These are phyloP conservation scores for Pseudomugil tenellus DNA, from an alignment of 2,797 vertebrate genomes.

Conservation along the genomic window DNA sequence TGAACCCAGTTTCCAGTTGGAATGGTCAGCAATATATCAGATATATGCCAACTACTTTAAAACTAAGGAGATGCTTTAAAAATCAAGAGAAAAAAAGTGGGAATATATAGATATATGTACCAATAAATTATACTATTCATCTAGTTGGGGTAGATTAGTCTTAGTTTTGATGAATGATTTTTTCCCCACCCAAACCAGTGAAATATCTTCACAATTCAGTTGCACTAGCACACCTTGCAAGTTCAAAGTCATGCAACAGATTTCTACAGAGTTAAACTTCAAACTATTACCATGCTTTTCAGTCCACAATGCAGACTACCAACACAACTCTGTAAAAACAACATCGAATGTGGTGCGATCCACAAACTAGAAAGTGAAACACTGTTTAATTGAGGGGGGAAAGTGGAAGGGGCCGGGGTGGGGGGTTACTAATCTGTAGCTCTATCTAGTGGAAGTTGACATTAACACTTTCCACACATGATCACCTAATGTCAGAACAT, in stretches of 20 bases:
- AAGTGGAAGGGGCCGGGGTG: conserved; percentile 49
- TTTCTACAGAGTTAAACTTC: conserved; percentile 71
- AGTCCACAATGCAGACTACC: conserved; percentile 58
- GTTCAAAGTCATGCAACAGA: conserved; percentile 78
- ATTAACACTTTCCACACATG: conserved; percentile 51
- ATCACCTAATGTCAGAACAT: conserved; percentile 50
- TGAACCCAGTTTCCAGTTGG: conserved; percentile 79
- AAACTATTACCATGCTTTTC: conserved; percentile 77
- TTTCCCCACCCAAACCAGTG: conserved; percentile 12
- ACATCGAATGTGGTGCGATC: conserved; percentile 61
- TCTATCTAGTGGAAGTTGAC: conserved; percentile 47
- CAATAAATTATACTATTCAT: conserved; percentile 23
- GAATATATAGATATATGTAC: conserved; percentile 18
- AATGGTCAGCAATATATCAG: conserved; percentile 67
- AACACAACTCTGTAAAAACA: conserved; percentile 56
- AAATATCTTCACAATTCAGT: conserved; percentile 24
- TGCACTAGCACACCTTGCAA: conserved; percentile 59
- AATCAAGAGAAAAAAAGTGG: background rate
- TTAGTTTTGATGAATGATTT: background rate
- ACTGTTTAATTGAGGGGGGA: conserved; percentile 36
- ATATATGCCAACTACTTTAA: conserved; percentile 60
- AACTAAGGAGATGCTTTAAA: conserved; percentile 41
- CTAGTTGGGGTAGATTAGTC: conserved; percentile 25
- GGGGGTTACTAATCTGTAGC: conserved; percentile 53
- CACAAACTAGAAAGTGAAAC: conserved; percentile 63